A percentile compares a stretch with the other conserved stretches of the same genome.
These are phyloP conservation scores for Micromys minutus DNA, from an alignment of 2,113 vertebrate genomes.

Conservation along the genomic window DNA sequence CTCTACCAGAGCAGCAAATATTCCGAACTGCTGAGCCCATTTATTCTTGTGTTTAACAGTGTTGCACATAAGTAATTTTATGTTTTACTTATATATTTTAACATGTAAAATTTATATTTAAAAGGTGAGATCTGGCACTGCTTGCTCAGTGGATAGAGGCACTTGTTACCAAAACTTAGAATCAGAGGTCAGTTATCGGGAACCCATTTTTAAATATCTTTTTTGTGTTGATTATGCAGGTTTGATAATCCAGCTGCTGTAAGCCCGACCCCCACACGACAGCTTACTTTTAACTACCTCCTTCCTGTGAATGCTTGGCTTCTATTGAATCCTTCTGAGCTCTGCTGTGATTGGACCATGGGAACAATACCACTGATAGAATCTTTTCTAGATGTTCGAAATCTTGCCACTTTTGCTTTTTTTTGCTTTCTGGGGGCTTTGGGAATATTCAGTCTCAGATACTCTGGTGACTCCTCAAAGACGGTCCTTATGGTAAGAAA, in stretches of 20 bases:
- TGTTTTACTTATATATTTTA: not conserved
- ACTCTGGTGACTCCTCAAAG: constrained; percentile 93
- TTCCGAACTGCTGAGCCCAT: no score
- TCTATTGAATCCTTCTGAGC: constrained; percentile 95
- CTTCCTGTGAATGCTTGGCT: constrained; percentile 98
- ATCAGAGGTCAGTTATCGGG: no score
- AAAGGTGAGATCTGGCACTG: not conserved
- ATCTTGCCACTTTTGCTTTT: constrained; percentile 93
- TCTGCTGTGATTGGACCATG: constrained; percentile 99
- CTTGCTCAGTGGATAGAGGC: not conserved
- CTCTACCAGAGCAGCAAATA: not conserved
- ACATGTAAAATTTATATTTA: constrained; percentile 38
- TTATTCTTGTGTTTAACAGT: not conserved
- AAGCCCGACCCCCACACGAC: constrained; percentile 93
- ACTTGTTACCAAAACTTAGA: not conserved
- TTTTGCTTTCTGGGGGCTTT: constrained; percentile 91
- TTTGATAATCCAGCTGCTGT: constrained; percentile 99
- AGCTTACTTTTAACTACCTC: constrained; percentile 98
- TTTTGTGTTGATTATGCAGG: constrained; percentile 80
- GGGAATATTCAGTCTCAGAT: constrained; percentile 91
- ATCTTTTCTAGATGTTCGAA: constrained; percentile 92
- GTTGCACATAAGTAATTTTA: not conserved
- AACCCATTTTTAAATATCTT: not conserved
- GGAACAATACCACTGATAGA: constrained; percentile 98
- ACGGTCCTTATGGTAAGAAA: constrained; percentile 95